Conservation (phyloP, 2,797 vertebrate genomes). For the Sebastes ruberrimus region DNA sequence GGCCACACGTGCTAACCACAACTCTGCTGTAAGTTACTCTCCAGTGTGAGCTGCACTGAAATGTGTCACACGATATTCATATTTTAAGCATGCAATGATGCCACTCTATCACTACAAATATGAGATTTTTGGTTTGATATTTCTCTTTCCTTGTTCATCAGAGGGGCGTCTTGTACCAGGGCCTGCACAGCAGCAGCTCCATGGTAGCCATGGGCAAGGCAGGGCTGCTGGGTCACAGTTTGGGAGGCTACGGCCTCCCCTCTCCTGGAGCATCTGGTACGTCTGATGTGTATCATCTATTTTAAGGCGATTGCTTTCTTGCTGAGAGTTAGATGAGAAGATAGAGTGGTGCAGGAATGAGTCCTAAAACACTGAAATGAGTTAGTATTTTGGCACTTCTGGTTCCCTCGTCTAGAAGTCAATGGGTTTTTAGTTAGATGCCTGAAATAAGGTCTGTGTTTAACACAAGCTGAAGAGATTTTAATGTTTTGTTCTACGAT, state of each 20-base stretch:
- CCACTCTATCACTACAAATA: neutral
- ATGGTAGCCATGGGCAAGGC: conserved; percentile 82
- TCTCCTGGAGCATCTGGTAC: conserved; percentile 81
- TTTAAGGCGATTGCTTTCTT: neutral
- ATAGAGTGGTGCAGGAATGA: neutral
- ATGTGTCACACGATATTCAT: neutral
- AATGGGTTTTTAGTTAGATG: too few relatives aligned
- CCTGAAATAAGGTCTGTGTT: too few relatives aligned
- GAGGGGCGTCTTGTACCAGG: conserved; percentile 86
- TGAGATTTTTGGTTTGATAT: neutral
- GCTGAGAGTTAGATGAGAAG: neutral
- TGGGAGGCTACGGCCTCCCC: conserved; percentile 83
- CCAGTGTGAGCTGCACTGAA: neutral
- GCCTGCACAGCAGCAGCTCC: conserved; percentile 84
- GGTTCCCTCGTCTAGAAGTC: too few relatives aligned
- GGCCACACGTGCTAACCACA: conserved; percentile 70
- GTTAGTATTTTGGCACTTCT: too few relatives aligned
- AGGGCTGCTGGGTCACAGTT: conserved; percentile 75
- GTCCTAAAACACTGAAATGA: neutral
- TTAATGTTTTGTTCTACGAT: too few relatives aligned
- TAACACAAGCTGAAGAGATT: too few relatives aligned
- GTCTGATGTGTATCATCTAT: neutral
- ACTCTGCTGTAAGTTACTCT: conserved; percentile 77
- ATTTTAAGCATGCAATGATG: neutral
- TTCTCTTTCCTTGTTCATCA: conserved; percentile 51